These are phyloP conservation scores for Rhagonycha fulva DNA, from an alignment of 2,888 invertebrate genomes.

Conservation along the genomic window DNA sequence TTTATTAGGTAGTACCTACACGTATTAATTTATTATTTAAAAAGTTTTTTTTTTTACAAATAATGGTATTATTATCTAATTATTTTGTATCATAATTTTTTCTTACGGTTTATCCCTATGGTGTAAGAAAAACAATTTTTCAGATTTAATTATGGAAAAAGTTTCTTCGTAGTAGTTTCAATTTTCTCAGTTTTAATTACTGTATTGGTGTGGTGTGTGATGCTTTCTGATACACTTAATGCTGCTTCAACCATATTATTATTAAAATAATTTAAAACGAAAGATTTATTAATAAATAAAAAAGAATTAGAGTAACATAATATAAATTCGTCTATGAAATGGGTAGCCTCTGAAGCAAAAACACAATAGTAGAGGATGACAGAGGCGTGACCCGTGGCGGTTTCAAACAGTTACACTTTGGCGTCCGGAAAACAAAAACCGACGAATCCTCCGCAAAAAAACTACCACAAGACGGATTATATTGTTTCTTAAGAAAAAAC, in stretches of 20 bases:
- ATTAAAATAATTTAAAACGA: neutral
- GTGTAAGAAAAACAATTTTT: too few relatives aligned
- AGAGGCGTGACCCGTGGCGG: conserved; percentile 46
- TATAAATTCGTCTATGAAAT: conserved; percentile 14
- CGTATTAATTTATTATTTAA: neutral
- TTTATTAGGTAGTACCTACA: neutral
- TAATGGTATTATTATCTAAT: too few relatives aligned
- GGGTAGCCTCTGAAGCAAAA: conserved; percentile 33
- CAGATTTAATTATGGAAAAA: neutral
- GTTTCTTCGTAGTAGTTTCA: neutral
- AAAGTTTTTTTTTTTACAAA: too few relatives aligned
- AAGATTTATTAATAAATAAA: neutral
- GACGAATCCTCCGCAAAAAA: conserved; percentile 37
- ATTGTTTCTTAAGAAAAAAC: conserved; percentile 44
- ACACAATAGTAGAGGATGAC: conserved; percentile 33
- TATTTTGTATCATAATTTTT: too few relatives aligned
- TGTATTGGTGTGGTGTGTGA: too few relatives aligned
- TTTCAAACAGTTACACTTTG: conserved; percentile 48
- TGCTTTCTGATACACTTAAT: too few relatives aligned
- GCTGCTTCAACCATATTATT: neutral
- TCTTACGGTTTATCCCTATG: neutral
- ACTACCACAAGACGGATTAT: conserved; percentile 40
- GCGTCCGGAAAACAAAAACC: conserved; percentile 46
- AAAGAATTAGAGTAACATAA: neutral
- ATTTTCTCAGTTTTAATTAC: too few relatives aligned